phyloP scores from a whole-genome alignment of 1,140 invertebrate species.

The Linepithema humile region DNA sequence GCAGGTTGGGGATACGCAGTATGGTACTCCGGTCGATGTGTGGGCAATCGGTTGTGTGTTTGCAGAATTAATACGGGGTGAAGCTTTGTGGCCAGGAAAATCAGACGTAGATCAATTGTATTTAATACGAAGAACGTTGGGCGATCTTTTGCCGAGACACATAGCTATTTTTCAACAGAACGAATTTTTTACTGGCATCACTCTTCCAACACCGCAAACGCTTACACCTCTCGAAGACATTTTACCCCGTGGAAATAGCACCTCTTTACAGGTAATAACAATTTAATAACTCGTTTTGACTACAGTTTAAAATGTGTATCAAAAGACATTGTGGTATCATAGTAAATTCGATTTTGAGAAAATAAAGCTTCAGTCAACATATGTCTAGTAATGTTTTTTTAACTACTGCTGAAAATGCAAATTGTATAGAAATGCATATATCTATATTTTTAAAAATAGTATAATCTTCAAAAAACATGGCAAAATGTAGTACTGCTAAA shows the following conservation, averaged over 20 bases:
- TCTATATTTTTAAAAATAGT: no score
- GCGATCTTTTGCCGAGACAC: constrained; percentile 96
- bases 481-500: no score
- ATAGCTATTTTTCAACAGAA: constrained; percentile 98
- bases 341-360: not conserved
- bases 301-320: not conserved
- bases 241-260: constrained; percentile 89
- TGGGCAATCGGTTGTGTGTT: constrained; percentile 99
- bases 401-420: no score
- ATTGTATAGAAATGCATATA: no score
- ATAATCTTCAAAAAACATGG: no score
- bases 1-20: constrained; percentile 97
- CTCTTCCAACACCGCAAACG: constrained; percentile 95
- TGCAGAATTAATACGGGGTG: constrained; percentile 97
- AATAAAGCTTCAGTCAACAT: not conserved
- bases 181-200: constrained; percentile 97
- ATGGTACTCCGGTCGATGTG: constrained; percentile 98
- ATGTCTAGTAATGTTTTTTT: no score
- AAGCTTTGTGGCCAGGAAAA: constrained; percentile 98
- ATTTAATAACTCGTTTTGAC: not conserved
- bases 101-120: constrained; percentile 99
- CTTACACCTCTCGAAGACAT: constrained; percentile 93
- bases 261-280: constrained; percentile 82
- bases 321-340: not conserved
- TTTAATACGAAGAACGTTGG: constrained; percentile 95